These are phyloP conservation scores for Rutilus rutilus DNA, from an alignment of 2,113 vertebrate species.

Conservation along the genomic window DNA sequence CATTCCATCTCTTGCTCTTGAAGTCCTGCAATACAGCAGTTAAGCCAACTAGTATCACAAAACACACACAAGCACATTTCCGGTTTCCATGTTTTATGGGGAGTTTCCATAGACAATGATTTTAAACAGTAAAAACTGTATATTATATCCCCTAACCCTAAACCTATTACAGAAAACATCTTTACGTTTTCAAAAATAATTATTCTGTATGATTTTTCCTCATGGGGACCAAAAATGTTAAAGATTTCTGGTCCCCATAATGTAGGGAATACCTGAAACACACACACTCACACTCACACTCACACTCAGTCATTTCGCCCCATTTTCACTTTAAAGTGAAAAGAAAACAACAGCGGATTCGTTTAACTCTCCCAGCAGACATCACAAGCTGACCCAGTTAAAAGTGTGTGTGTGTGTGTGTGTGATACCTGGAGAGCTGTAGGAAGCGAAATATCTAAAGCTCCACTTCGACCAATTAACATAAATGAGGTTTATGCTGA, in stretches of 20 bases:
- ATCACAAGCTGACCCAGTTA: constrained; percentile 31
- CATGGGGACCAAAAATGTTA: no score
- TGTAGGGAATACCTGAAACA: not conserved
- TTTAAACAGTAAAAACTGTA: no score
- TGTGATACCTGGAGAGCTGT: not conserved
- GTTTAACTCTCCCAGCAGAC: not conserved
- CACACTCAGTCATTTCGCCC: not conserved
- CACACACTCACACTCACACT: no score
- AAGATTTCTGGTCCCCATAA: no score
- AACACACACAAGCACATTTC: no score
- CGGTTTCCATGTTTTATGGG: no score
- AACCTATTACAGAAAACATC: no score
- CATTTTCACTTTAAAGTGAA: constrained; percentile 16
- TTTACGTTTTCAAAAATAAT: no score
- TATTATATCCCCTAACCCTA: no score
- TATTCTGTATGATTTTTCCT: no score
- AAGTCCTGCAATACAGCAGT: not conserved
- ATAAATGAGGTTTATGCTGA: constrained; percentile 1
- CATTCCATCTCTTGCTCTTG: not conserved
- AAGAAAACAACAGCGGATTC: constrained; percentile 26
- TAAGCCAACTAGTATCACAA: not conserved
- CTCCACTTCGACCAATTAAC: constrained; percentile 9
- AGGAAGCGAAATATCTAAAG: not conserved
- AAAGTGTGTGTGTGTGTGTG: constrained; percentile 24
- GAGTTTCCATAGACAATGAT: no score